These are phyloP conservation scores for Alethe castanea DNA, from an alignment of 2,113 vertebrate species.

Conservation along the genomic window DNA sequence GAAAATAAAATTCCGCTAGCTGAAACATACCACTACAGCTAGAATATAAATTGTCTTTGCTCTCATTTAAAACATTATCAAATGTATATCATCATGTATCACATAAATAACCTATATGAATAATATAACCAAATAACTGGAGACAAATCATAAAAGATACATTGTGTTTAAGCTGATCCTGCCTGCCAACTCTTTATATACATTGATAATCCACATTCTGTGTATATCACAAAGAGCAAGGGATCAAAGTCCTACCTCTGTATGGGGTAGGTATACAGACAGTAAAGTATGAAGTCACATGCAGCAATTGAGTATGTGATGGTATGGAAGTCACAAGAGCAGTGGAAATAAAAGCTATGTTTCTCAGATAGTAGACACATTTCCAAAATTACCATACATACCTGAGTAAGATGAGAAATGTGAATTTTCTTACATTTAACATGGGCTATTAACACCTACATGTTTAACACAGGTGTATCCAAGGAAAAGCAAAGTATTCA, in stretches of 20 bases:
- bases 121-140: neutral
- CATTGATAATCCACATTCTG: neutral
- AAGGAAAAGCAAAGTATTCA: neutral
- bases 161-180: neutral
- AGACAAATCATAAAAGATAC: neutral
- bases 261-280: neutral
- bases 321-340: neutral
- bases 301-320: neutral
- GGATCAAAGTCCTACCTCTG: neutral
- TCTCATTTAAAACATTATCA: neutral
- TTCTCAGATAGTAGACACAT: neutral
- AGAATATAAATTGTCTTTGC: neutral
- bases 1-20: neutral
- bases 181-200: neutral
- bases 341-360: neutral
- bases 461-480: neutral
- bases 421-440: neutral
- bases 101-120: neutral
- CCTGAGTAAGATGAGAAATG: neutral
- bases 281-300: neutral
- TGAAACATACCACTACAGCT: neutral
- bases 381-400: neutral
- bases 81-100: neutral
- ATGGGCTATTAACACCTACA: neutral
- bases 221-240: neutral